Evolutionary conservation across 2,797 vertebrate genomes (phyloP), one percentile per base, ranked within the genome.

Genomic region (Eulemur mongoz): DNA sequence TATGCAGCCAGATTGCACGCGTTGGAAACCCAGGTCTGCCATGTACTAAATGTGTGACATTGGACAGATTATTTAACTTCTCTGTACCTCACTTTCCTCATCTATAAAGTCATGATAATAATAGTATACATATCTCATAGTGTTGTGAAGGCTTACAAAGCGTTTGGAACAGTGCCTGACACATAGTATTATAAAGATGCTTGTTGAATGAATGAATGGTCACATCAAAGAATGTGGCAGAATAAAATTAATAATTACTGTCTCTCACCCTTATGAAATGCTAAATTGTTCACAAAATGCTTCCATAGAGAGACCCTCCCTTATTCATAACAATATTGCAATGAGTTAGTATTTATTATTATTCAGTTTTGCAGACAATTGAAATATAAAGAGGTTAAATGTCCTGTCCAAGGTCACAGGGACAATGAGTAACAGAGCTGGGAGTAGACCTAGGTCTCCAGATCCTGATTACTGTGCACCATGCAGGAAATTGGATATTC

Each of bases 221-320:
- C 70, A 72, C 70, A 48, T 22, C 73, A 94, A 92, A 92, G 35
- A 73, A 63, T 35, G 10, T 81, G 12, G 52, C 65, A 78, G 35
- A 91, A 72, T 65, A 45, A 67, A 93, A 90, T 91, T 54, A 89
- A 78, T 59, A 91, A 89, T 93, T 61, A 90, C n/a, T 67, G 32
- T 23, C 57, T 69, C 59, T 69, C 54, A 67, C 59, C 84, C 52
- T 70, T 70, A 22, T 40, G 40, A n/a, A 43, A 22, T 59, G 23
- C 45, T 76, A 61, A 94, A 79, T 89, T 94, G 80, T 89, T 87
- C 93, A 91, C 61, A 83, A 92, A 65, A 76, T 48, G 13, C 13
- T 61, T 89, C 80, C 95, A 78, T 48, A 50, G 15, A 82, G 40
- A 76, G 45, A 69, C 35, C 32, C 27, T 14, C 73, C 25, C 70